Base-by-base conservation (phyloP, 2,888 invertebrate genomes). In the Synanthedon formicaeformis region DNA sequence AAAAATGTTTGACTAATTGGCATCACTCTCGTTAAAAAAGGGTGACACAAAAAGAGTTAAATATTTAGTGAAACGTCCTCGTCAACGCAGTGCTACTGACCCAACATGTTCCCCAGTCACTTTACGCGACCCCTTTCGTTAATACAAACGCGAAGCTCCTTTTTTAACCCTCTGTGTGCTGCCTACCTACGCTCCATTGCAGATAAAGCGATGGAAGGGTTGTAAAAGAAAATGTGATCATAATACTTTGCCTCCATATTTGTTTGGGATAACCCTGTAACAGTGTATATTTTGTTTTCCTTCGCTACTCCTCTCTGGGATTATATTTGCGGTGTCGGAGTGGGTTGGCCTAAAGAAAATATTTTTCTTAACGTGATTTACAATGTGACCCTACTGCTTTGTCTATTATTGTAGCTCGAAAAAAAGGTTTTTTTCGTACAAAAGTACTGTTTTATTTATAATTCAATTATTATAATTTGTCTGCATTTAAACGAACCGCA, bases 181-280 rank as follows among this genome's bases (percentile, higher is more conserved):
- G 40, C 27, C 12, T 48, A 27, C 48, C 48, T 48, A 40, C 40
- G 45, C 41, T 58, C 65, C 67, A 64, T 59, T 60, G 58, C 59
- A 68, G 72, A 77, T 78, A 73, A 75, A 72, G 71, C 73, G 63
- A 73, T 73, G 66, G 71, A 69, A 69, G 71, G 70, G 75, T 70
- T 73, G 67, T 73, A 74, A 75, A 78, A 69, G 73, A 69, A 79
- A 79, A 81, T 78, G 72, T 72, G 75, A 81, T 77, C 75, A 75
- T 81, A 81, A 79, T 78, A 75, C 73, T 65, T 66, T 67, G 69
- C 70, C 72, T 71, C 65, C 66, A 73, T 75, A 75, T 81, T 79
- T 79, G 75, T 76, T 78, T 68, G 70, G 73, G 68, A 62, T 65
- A 64, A 64, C 63, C 65, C 64, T 56, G 52, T 64, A 65, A 53